Evolutionary conservation across 2,888 invertebrate genomes (phyloP).

Genomic region (Salpingus planirostris): DNA sequence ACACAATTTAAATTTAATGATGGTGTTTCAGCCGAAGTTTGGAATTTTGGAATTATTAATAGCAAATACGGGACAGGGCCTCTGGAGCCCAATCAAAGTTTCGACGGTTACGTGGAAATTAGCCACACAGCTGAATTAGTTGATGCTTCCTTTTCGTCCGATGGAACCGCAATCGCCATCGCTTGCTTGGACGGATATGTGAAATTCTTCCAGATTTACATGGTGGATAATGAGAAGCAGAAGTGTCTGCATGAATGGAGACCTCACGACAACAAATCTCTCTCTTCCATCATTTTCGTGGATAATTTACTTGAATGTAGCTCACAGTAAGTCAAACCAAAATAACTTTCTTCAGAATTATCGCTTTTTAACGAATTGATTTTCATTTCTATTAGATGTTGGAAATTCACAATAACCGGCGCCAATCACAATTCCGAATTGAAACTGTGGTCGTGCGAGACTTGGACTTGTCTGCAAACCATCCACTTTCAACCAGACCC

Average conservation of each 20-base stretch:
- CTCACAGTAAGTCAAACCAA: constrained; percentile 63
- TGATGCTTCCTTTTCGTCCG: constrained; percentile 86
- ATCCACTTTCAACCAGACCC: constrained; percentile 56
- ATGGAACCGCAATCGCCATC: constrained; percentile 89
- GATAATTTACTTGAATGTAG: constrained; percentile 78
- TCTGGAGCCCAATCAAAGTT: constrained; percentile 36
- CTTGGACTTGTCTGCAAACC: constrained; percentile 90
- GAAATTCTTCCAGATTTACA: constrained; percentile 83
- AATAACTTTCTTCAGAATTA: too few species aligned
- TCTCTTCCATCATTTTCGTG: constrained; percentile 85
- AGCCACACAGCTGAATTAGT: constrained; percentile 57
- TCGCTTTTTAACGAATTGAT: too few species aligned
- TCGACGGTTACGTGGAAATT: constrained; percentile 49
- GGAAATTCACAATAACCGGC: constrained; percentile 93
- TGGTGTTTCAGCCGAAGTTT: constrained; percentile 43
- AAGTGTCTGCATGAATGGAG: constrained; percentile 88
- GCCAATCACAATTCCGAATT: constrained; percentile 82
- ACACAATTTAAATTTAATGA: background rate
- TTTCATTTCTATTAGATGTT: constrained; percentile 56
- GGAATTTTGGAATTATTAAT: constrained; percentile 45
- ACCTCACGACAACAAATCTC: constrained; percentile 80
- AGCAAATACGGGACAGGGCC: constrained; percentile 40
- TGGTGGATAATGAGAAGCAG: constrained; percentile 58
- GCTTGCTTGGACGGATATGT: constrained; percentile 83
- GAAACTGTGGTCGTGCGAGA: constrained; percentile 90